Base-by-base conservation (phyloP, 2,113 vertebrate genomes). In the Grammomys surdaster region DNA sequence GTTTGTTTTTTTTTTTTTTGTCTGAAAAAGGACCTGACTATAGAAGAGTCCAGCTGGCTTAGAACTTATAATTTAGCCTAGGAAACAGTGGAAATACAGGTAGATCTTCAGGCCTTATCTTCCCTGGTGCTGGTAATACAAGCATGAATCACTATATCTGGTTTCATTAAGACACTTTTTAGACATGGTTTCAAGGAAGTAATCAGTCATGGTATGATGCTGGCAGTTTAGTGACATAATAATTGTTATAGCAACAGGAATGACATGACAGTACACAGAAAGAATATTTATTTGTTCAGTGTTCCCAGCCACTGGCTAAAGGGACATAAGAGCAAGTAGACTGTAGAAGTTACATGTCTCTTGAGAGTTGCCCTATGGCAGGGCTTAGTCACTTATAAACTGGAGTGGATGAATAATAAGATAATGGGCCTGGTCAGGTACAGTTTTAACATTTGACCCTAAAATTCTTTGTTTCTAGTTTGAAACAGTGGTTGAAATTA, bases 181-280 rank as follows among this genome's bases (percentile, higher is more conserved):
- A 69, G n/a, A 36, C 11, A 63, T 13, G 85, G 26, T 36, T 86
- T 95, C 56, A 67, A 85, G 72, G 31, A 86, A 36, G 26, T 43
- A 84, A 40, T 84, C 16, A 91, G n/a, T 11, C 48, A 95, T 10
- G 58, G 13, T 51, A 40, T 87, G 73, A 81, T 86, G 16, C 48
- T 87, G 73, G 78, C 43, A 65, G 31, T 88, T 80, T 76, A 77
- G 69, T 92, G 67, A 87, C 75, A 93, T 92, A 90, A 95, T 90
- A 86, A 5, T 77, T 33, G 7, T 0, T 65, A 86, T 78, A 31
- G 40, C 82, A 91, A 88, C 51, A 96, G 26, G 54, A 72, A 40
- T n/a, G 54, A 28, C 22, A 33, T 88, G 43, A 60, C 51, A 73
- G 7, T 24, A 89, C 70, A 91, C 19, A 22, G 33, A 48, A 48